A percentile compares a stretch with the other conserved stretches of the same genome.
phyloP scores from a whole-genome alignment of 2,113 vertebrate species.

The Sorex araneus region DNA sequence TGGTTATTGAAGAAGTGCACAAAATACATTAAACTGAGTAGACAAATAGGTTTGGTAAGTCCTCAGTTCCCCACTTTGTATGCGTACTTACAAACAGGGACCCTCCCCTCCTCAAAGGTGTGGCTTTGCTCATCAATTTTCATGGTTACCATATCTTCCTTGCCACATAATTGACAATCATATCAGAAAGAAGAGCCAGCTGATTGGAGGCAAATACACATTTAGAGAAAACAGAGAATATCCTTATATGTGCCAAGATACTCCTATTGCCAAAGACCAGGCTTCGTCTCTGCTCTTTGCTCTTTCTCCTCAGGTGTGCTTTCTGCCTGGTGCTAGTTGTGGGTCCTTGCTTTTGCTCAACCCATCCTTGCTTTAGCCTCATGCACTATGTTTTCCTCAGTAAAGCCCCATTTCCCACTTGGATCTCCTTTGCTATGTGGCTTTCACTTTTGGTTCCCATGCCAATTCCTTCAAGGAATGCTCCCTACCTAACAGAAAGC shows the following conservation, averaged over 20 bases:
- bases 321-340: not conserved
- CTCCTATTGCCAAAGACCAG: not conserved
- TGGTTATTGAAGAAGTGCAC: conserved; percentile 31
- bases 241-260: too few species aligned
- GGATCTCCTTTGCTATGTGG: not conserved
- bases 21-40: conserved; percentile 13
- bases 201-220: not conserved
- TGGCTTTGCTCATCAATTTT: conserved; percentile 24
- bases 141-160: not conserved
- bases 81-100: conserved; percentile 43
- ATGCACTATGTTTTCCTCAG: not conserved
- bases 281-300: not conserved
- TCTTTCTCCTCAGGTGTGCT: not conserved
- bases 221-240: not conserved
- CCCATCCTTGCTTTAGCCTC: not conserved
- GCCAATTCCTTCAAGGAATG: not conserved
- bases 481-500: not conserved
- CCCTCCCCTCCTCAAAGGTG: not conserved
- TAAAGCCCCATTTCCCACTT: not conserved
- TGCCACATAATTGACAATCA: not conserved
- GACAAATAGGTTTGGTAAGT: not conserved
- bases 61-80: not conserved
- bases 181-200: not conserved
- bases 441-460: not conserved
- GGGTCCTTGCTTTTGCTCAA: not conserved